Base-by-base conservation (phyloP, 1,140 invertebrate species). In the Brachionus rotundiformis region DNA sequence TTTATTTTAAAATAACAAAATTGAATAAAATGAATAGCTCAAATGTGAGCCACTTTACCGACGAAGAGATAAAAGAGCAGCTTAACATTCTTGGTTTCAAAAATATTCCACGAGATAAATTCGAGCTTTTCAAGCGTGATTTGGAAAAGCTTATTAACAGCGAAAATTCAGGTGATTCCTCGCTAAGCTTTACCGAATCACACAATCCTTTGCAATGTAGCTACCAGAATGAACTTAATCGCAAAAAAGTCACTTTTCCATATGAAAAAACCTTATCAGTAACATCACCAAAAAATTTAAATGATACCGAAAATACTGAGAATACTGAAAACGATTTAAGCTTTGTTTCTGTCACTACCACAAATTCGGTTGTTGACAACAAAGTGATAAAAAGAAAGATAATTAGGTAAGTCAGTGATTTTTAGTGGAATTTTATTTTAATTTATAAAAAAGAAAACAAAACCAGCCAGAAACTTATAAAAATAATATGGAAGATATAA, bases 21-120 rank as follows among this genome's bases (percentile, higher is more conserved):
- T 7, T 16, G 3, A 68, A 41, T 63, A 71, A 73, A 73, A 73
- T 73, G 68, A 73, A 73, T 44, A 41, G 25, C 25, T 44, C 68
- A 23, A 73, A 73, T 44, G 16, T 73, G 39, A 73, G 36, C 19
- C 36, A 73, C 6, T 73, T 73, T 25, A 73, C 68, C 13, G 68
- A 73, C 25, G 36, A 73, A 44, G 68, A 73, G 41, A 73, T 73
- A n/a, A 73, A 73, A 73, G 68, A 73, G n/a, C 68, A 73, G 44
- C 13, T 73, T 6, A 44, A 73, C 19, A 73, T 41, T 41, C 36
- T 73, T 13, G 68, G 68, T 25, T 73, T 73, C 13, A 41, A 44
- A 25, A 73, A 73, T 13, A 73, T 73, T 25, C 68, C 68, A 10
- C 36, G 41, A 19, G 68, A 73, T 11, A 73, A 73, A 44, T 73